A percentile compares a stretch with the other conserved stretches of the same genome.
Conservation (phyloP, 2,797 vertebrate genomes). For the Melanotaenia pygmaea region DNA sequence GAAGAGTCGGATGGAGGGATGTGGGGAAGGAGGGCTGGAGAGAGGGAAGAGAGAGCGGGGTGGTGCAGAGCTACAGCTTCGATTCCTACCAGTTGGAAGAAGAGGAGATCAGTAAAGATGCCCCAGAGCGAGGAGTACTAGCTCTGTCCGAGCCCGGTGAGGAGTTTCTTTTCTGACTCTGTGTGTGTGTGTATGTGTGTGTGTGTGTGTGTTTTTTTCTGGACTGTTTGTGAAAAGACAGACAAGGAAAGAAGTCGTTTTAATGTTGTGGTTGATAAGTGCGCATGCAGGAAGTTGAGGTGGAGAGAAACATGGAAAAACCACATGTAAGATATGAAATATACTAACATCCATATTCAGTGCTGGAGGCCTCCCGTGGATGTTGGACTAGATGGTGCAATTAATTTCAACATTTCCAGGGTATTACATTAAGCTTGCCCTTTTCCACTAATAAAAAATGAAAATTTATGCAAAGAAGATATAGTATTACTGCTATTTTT, state of each 20-base stretch:
- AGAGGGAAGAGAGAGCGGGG: slow-evolving; percentile 75
- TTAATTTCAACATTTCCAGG: slow-evolving; percentile 5
- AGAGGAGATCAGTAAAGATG: slow-evolving; percentile 84
- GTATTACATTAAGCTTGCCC: background rate
- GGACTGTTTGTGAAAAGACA: slow-evolving; percentile 37
- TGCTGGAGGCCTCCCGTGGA: background rate
- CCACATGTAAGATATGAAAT: background rate
- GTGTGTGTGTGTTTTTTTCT: background rate
- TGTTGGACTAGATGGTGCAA: background rate
- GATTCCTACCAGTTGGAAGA: slow-evolving; percentile 94
- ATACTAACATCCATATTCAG: slow-evolving; percentile 5
- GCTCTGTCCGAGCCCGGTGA: slow-evolving; percentile 90
- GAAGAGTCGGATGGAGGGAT: slow-evolving; percentile 69
- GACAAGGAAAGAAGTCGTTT: slow-evolving; percentile 17
- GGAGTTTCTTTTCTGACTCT: slow-evolving; percentile 36
- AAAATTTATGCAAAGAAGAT: background rate
- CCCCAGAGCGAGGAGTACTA: slow-evolving; percentile 86
- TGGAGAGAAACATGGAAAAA: background rate
- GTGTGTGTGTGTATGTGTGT: slow-evolving; percentile 12
- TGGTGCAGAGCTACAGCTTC: slow-evolving; percentile 95
- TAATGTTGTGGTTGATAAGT: slow-evolving; percentile 1
- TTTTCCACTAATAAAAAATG: background rate
- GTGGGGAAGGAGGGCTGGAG: slow-evolving; percentile 68
- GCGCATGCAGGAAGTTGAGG: background rate
- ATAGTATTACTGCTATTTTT: background rate